phyloP scores from a whole-genome alignment of 2,797 vertebrate species.

The Coracias cyanogaster region DNA sequence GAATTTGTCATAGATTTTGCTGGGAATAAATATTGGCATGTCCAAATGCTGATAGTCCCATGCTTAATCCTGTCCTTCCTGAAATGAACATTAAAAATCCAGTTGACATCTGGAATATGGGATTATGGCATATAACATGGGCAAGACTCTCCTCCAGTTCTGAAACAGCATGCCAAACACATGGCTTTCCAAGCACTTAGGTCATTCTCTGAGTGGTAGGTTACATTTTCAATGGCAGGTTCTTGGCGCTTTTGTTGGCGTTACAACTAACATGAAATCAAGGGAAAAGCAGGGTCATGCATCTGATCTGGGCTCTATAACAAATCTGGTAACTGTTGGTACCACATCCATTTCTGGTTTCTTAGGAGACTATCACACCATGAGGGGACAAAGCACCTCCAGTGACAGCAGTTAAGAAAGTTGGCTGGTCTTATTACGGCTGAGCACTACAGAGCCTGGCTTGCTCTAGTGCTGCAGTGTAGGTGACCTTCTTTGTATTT shows the following conservation, averaged over 20 bases:
- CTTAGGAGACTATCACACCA: background rate
- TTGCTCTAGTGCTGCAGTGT: background rate
- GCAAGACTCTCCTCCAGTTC: background rate
- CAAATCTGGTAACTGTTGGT: background rate
- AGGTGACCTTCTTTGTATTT: background rate
- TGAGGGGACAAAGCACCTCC: background rate
- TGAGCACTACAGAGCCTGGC: background rate
- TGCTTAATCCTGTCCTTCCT: background rate
- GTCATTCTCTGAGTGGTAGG: background rate
- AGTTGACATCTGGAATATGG: background rate
- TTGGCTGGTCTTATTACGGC: background rate
- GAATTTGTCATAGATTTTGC: background rate
- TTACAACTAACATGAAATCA: background rate
- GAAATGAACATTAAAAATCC: background rate
- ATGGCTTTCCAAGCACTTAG: background rate
- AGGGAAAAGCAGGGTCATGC: background rate
- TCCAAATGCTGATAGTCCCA: background rate
- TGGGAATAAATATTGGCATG: background rate
- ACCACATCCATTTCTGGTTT: background rate
- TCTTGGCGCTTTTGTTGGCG: background rate
- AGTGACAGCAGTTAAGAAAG: background rate
- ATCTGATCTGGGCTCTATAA: background rate
- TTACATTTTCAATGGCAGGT: background rate
- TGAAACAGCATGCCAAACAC: background rate
- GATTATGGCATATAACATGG: background rate